Evolutionary conservation across 2,113 vertebrate genomes (phyloP), one percentile per base, ranked within the genome.

Genomic region (Festucalex cinctus): DNA sequence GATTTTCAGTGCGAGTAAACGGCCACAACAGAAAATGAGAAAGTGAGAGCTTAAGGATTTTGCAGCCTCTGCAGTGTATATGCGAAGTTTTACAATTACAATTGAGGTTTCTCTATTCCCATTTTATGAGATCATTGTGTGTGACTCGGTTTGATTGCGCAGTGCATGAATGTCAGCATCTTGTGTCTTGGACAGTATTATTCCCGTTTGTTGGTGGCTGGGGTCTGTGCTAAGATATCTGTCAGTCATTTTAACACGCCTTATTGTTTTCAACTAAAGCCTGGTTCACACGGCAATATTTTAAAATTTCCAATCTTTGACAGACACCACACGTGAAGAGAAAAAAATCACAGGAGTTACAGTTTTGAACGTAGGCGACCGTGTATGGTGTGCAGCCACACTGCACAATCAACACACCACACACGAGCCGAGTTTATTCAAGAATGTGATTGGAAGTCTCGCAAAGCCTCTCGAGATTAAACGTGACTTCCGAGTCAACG

Each of bases 1-100:
- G 87, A 88, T 85, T 88, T 85, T 90, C 86, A 83, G 84, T 80
- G 72, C 82, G 86, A 87, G 86, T 84, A 88, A 88, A 88, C 63
- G 78, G 67, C 74, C 76, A 32, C 73, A 67, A 63, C 85, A 80
- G 67, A 24, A 80, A 85, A 78, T 79, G 69, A 78, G 78, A 83
- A 77, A 66, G 78, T 58, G 63, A 75, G 76, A 26, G 65, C 65
- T 73, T 66, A 62, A 77, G 70, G 65, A 49, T 71, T 77, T 71
- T 69, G 73, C 71, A 69, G 75, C 62, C 73, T 79, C 57, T 1
- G 46, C 62, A 48, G 70, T 3, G 56, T 36, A n/a, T 64, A 63
- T 32, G 58, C 59, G 48, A 49, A 70, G 61, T 73, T 70, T 77
- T 61, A 78, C 76, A 78, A 76, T 83, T 80, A 70, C 49, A 76